Evolutionary conservation across 2,797 vertebrate species (phyloP).

Genomic region (Spinus pinus): DNA sequence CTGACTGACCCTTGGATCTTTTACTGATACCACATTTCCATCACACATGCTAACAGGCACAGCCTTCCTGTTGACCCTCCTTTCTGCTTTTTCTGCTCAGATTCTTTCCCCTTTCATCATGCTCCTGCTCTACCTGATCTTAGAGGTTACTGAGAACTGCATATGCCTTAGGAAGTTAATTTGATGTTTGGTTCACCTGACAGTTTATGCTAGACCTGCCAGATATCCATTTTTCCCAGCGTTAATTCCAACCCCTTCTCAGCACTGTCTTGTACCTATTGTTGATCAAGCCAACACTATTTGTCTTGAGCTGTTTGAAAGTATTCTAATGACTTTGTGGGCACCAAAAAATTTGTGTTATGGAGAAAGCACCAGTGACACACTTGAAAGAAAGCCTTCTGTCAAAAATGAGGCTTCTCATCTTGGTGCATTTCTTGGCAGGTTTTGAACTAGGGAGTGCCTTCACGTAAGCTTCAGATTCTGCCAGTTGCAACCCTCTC

Average conservation of each 20-base stretch:
- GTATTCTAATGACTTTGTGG: neutral
- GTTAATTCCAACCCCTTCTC: neutral
- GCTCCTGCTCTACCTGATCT: neutral
- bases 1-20: neutral
- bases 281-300: neutral
- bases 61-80: neutral
- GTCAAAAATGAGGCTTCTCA: neutral
- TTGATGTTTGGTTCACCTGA: neutral
- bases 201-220: neutral
- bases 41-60: neutral
- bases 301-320: neutral
- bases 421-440: neutral
- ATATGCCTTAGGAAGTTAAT: neutral
- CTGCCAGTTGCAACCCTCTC: neutral
- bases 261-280: neutral
- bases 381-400: neutral
- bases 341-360: neutral
- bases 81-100: neutral
- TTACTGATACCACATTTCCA: neutral
- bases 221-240: neutral
- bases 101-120: neutral
- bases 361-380: neutral
- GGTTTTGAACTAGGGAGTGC: neutral
- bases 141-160: neutral
- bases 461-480: neutral